phyloP scores from a whole-genome alignment of 2,888 invertebrate genomes.

The Phengaris alcon region DNA sequence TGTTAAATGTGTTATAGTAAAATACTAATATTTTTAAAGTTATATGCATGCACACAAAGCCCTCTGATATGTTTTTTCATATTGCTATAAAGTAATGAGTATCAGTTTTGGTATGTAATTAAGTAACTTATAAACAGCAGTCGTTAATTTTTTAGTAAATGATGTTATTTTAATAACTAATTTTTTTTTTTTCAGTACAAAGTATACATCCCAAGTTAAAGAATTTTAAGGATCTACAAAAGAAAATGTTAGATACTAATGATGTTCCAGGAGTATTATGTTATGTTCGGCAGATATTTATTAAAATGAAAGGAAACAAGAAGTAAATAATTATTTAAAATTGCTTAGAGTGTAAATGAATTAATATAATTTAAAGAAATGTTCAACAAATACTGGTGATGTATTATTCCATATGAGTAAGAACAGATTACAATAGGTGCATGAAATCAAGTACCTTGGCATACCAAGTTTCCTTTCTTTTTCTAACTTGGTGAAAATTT shows the following conservation, averaged over 20 bases:
- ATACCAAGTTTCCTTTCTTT: too few relatives aligned
- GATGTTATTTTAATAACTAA: background rate
- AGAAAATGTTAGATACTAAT: constrained; percentile 55
- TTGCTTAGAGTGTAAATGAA: background rate
- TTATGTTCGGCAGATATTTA: constrained; percentile 58
- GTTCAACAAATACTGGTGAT: background rate
- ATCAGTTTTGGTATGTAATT: too few relatives aligned
- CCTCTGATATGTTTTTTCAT: too few relatives aligned
- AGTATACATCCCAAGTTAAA: constrained; percentile 56
- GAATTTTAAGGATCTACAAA: constrained; percentile 54
- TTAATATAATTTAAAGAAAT: background rate
- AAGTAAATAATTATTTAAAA: background rate
- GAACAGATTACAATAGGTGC: too few relatives aligned
- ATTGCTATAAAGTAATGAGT: too few relatives aligned
- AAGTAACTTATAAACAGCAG: too few relatives aligned
- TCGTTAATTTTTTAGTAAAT: background rate
- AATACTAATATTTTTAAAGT: background rate
- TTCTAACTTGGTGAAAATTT: too few relatives aligned
- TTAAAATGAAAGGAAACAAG: constrained; percentile 35
- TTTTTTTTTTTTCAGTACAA: constrained; percentile 45
- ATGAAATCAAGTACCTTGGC: too few relatives aligned
- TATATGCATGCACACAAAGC: too few relatives aligned
- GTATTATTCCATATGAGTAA: too few relatives aligned
- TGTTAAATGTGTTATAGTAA: background rate
- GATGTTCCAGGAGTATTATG: constrained; percentile 64